Conservation (phyloP, 2,888 invertebrate genomes). For the Apamea epomidion region DNA sequence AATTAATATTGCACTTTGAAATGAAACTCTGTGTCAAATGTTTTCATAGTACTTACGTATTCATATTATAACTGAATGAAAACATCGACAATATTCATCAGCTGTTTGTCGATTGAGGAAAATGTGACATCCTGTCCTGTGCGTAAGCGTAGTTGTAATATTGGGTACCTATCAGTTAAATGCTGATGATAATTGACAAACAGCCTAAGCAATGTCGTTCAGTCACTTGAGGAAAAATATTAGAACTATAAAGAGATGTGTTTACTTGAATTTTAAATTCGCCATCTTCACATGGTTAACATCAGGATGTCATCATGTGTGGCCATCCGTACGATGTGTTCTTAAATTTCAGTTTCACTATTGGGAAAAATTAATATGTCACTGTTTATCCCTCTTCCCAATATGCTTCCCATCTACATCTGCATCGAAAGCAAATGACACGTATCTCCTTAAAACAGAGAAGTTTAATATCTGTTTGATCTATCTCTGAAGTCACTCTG, state of each 20-base stretch:
- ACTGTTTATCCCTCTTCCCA: background rate
- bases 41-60: background rate
- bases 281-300: background rate
- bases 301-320: background rate
- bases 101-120: background rate
- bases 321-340: background rate
- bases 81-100: conserved; percentile 9
- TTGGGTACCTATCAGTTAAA: background rate
- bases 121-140: conserved; percentile 15
- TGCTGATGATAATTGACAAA: background rate
- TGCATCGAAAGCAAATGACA: background rate
- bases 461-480: background rate
- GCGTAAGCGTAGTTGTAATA: background rate
- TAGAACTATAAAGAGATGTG: background rate
- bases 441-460: background rate
- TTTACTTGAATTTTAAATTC: background rate
- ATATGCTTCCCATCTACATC: background rate
- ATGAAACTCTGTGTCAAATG: background rate
- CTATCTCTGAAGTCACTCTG: background rate
- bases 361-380: background rate
- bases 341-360: conserved; percentile 6
- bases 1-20: background rate
- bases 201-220: background rate
- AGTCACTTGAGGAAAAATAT: conserved; percentile 16
- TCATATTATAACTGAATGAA: background rate